Conservation (phyloP, 2,113 vertebrate species). For the Notothenia coriiceps region DNA sequence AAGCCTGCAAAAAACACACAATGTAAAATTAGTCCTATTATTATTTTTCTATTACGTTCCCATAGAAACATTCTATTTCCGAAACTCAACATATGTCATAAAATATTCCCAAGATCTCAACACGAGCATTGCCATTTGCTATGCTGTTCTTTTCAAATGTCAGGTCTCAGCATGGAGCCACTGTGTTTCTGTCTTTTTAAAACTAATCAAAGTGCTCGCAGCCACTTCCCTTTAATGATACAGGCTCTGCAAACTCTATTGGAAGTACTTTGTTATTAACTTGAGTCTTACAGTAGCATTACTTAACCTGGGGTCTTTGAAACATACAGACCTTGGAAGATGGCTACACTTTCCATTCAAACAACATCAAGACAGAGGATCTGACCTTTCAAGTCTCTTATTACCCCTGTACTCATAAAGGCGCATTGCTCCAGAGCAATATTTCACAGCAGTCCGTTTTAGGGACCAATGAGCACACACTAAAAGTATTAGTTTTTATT, state of each 20-base stretch:
- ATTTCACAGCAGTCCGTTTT: slow-evolving; percentile 53
- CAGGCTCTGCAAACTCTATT: slow-evolving; percentile 24
- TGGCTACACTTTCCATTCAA: slow-evolving; percentile 77
- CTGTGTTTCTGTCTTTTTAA: slow-evolving; percentile 30
- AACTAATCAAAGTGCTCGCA: slow-evolving; percentile 52
- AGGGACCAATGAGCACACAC: slow-evolving; percentile 29
- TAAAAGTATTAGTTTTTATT: slow-evolving; percentile 31
- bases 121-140: not conserved
- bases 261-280: slow-evolving; percentile 71
- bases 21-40: not conserved
- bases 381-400: slow-evolving; percentile 78
- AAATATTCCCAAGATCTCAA: slow-evolving; percentile 2
- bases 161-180: slow-evolving; percentile 50
- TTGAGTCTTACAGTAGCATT: slow-evolving; percentile 47
- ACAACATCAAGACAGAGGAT: slow-evolving; percentile 73
- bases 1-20: not conserved
- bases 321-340: slow-evolving; percentile 64
- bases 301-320: slow-evolving; percentile 71
- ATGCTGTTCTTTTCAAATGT: slow-evolving; percentile 51
- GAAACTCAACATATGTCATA: not conserved
- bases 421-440: slow-evolving; percentile 47
- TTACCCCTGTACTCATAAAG: slow-evolving; percentile 61
- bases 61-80: not conserved
- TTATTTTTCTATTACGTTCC: not conserved
- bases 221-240: slow-evolving; percentile 56